A percentile compares a stretch with the other conserved stretches of the same genome.
phyloP scores from a whole-genome alignment of 2,113 vertebrate species.

The Carassius auratus region DNA sequence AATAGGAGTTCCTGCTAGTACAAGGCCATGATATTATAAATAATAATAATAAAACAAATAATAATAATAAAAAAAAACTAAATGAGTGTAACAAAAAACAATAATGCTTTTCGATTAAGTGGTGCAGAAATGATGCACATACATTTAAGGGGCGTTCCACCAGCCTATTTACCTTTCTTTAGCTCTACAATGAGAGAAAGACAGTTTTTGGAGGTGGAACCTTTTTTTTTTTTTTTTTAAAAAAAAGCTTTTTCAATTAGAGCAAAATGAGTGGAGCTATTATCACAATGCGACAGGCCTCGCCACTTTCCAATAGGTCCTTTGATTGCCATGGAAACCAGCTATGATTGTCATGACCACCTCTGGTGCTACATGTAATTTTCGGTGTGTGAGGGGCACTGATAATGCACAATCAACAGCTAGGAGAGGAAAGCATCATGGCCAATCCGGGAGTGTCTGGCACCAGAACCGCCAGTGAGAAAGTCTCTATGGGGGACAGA shows the following conservation, averaged over 20 bases:
- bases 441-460: slow-evolving; percentile 60
- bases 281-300: slow-evolving; percentile 82
- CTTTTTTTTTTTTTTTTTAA: slow-evolving; percentile 69
- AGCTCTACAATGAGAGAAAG: slow-evolving; percentile 49
- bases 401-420: slow-evolving; percentile 86
- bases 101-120: not conserved
- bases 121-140: not conserved
- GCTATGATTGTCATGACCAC: slow-evolving; percentile 82
- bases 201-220: slow-evolving; percentile 68
- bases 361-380: slow-evolving; percentile 80
- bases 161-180: slow-evolving; percentile 47
- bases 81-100: slow-evolving; percentile 1
- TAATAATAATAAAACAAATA: not conserved
- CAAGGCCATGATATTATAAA: not conserved
- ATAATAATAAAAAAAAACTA: not conserved
- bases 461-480: slow-evolving; percentile 42
- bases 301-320: slow-evolving; percentile 74
- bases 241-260: slow-evolving; percentile 83
- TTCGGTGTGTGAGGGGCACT: slow-evolving; percentile 80
- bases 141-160: slow-evolving; percentile 17
- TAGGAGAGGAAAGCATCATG: slow-evolving; percentile 75
- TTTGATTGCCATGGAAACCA: slow-evolving; percentile 86
- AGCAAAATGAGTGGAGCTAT: slow-evolving; percentile 81
- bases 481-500: slow-evolving; percentile 45
- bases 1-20: not conserved